Percentiles rank a stretch among this genome's conserved stretches.
These are phyloP conservation scores for Ceratoteleas bidentatus DNA, from an alignment of 1,140 invertebrate genomes.

Conservation along the genomic window DNA sequence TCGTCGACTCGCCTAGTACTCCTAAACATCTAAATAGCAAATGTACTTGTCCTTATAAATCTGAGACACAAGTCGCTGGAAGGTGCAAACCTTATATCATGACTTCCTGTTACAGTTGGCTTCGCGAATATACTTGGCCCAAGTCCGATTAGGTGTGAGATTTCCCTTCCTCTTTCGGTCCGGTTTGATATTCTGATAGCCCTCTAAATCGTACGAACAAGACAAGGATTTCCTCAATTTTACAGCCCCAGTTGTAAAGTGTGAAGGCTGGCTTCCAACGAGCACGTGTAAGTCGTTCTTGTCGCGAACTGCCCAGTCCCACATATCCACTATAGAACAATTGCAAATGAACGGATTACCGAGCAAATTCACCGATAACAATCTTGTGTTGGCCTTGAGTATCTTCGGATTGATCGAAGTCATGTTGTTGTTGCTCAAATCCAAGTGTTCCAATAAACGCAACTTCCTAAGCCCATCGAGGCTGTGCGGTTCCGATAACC, in stretches of 20 bases:
- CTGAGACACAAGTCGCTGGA: slow-evolving; percentile 62
- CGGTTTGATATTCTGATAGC: slow-evolving; percentile 80
- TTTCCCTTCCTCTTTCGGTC: slow-evolving; percentile 82
- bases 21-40: slow-evolving; percentile 58
- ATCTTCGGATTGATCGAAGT: slow-evolving; percentile 82
- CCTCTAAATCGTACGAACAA: slow-evolving; percentile 85
- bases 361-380: slow-evolving; percentile 84
- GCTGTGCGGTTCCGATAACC: slow-evolving; percentile 80
- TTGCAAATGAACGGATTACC: slow-evolving; percentile 87
- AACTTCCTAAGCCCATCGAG: slow-evolving; percentile 83
- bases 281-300: slow-evolving; percentile 85
- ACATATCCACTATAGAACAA: slow-evolving; percentile 86
- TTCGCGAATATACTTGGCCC: slow-evolving; percentile 87
- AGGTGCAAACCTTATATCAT: slow-evolving; percentile 72
- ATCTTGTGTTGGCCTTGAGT: slow-evolving; percentile 82
- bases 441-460: slow-evolving; percentile 83
- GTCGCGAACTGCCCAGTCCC: slow-evolving; percentile 86
- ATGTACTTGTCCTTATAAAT: slow-evolving; percentile 25
- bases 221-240: slow-evolving; percentile 85
- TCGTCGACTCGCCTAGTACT: neutral
- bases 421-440: slow-evolving; percentile 85
- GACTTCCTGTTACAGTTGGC: slow-evolving; percentile 83
- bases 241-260: slow-evolving; percentile 81
- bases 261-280: slow-evolving; percentile 82
- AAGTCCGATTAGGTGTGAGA: slow-evolving; percentile 84